phyloP scores from a whole-genome alignment of 2,113 vertebrate species.

The Sinocyclocheilus anshuiensis region DNA sequence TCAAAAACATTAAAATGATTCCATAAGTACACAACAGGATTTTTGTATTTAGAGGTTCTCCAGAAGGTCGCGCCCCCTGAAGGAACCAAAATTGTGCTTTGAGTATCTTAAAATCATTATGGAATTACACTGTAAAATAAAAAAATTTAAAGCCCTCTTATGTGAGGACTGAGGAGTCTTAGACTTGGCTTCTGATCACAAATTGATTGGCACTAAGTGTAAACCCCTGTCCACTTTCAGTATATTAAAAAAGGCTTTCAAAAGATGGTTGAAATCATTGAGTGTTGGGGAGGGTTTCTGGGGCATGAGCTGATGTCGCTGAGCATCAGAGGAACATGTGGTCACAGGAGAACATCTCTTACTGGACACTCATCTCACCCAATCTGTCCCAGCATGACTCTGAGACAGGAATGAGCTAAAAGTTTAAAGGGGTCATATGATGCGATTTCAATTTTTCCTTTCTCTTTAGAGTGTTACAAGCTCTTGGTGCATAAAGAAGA shows the following conservation, averaged over 20 bases:
- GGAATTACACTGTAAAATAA: too few species aligned
- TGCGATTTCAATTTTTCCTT: too few species aligned
- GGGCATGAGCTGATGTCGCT: neutral
- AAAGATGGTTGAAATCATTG: neutral
- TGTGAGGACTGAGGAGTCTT: neutral
- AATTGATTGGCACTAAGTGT: neutral
- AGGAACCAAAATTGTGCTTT: too few species aligned
- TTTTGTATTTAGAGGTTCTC: too few species aligned
- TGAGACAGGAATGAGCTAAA: constrained; percentile 30
- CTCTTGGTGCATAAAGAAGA: too few species aligned
- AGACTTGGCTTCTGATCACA: neutral
- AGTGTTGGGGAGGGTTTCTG: neutral
- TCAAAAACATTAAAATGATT: too few species aligned
- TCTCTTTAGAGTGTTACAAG: too few species aligned
- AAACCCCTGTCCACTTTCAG: neutral
- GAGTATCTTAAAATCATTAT: too few species aligned
- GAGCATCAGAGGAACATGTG: neutral
- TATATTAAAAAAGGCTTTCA: neutral
- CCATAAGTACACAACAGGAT: too few species aligned
- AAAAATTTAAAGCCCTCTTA: neutral
- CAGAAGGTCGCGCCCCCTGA: too few species aligned
- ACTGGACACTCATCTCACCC: neutral
- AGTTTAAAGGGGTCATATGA: neutral
- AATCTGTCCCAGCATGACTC: neutral
- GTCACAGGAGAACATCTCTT: neutral